phyloP scores from a whole-genome alignment of 2,113 vertebrate genomes.

The Oryzias woworae region DNA sequence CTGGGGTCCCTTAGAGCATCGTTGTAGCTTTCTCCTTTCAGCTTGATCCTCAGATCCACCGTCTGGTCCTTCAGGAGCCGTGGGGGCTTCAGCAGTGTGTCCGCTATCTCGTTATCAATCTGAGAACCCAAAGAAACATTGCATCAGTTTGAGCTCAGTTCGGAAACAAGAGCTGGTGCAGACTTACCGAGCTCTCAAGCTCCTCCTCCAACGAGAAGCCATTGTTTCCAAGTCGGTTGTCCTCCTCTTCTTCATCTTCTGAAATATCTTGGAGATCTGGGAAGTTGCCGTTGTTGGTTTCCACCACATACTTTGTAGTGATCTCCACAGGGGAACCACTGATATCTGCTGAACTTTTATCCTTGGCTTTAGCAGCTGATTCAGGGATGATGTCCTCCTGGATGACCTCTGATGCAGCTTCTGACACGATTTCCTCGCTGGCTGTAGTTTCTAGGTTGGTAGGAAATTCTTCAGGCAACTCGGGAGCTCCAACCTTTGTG shows the following conservation, averaged over 20 bases:
- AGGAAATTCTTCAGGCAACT: slow-evolving; percentile 3
- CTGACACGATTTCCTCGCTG: not conserved
- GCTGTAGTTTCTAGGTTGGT: not conserved
- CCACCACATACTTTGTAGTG: slow-evolving; percentile 26
- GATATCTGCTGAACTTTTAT: slow-evolving; percentile 15
- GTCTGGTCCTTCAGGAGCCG: slow-evolving; percentile 78
- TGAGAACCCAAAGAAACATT: slow-evolving; percentile 43
- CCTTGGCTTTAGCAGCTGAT: slow-evolving; percentile 37
- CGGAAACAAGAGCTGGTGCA: not conserved
- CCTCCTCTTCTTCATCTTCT: not conserved
- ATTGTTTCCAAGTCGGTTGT: slow-evolving; percentile 39
- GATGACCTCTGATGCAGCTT: slow-evolving; percentile 12
- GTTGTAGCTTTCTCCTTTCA: slow-evolving; percentile 80
- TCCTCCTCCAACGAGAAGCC: slow-evolving; percentile 42
- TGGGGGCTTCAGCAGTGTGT: slow-evolving; percentile 60
- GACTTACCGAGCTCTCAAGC: slow-evolving; percentile 58
- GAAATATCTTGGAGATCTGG: slow-evolving; percentile 18
- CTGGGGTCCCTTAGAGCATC: slow-evolving; percentile 81
- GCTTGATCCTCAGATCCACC: slow-evolving; percentile 85
- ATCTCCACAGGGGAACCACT: not conserved
- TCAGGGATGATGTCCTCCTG: slow-evolving; percentile 2
- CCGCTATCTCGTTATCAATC: slow-evolving; percentile 88
- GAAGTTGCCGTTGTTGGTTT: slow-evolving; percentile 70
- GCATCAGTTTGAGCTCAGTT: not conserved
- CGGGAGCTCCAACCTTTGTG: not conserved